Conservation (phyloP, 2,113 vertebrate genomes). For the Kryptolebias marmoratus region DNA sequence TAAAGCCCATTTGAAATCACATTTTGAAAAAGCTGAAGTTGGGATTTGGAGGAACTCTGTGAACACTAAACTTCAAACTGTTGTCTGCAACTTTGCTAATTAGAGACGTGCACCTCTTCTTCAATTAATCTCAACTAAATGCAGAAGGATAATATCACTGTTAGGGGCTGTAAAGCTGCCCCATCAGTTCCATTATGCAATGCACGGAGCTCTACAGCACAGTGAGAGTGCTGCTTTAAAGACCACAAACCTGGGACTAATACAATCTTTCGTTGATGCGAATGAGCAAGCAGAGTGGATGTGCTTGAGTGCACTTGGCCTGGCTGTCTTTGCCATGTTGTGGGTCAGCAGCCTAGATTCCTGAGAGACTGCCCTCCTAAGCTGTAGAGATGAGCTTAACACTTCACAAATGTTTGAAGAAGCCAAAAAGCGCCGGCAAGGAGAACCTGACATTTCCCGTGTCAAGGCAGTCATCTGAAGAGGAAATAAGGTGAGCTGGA, state of each 20-base stretch:
- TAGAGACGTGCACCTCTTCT: not conserved
- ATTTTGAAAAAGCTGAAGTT: not conserved
- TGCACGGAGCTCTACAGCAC: constrained; percentile 36
- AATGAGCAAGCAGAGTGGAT: constrained; percentile 61
- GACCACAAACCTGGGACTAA: constrained; percentile 66
- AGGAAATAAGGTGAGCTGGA: constrained; percentile 64
- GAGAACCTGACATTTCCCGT: constrained; percentile 69
- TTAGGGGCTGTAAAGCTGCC: constrained; percentile 29
- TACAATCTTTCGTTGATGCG: constrained; percentile 67
- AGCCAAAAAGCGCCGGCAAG: constrained; percentile 62
- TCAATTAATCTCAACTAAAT: constrained; percentile 35
- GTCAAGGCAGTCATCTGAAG: constrained; percentile 60
- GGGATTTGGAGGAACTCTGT: not conserved
- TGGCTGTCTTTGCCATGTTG: constrained; percentile 64
- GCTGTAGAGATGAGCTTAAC: constrained; percentile 73
- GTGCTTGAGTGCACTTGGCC: constrained; percentile 68
- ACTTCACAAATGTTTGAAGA: constrained; percentile 78
- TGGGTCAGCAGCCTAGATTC: constrained; percentile 64
- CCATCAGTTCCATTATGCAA: constrained; percentile 52
- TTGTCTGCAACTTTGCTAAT: constrained; percentile 8
- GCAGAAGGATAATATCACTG: constrained; percentile 39
- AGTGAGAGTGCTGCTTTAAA: constrained; percentile 57
- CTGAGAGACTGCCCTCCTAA: constrained; percentile 69
- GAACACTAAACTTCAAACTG: constrained; percentile 4
- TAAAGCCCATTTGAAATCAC: constrained; percentile 10